A percentile compares a stretch with the other conserved stretches of the same genome.
phyloP scores from a whole-genome alignment of 2,888 invertebrate genomes.

The Drosophila longiperda region DNA sequence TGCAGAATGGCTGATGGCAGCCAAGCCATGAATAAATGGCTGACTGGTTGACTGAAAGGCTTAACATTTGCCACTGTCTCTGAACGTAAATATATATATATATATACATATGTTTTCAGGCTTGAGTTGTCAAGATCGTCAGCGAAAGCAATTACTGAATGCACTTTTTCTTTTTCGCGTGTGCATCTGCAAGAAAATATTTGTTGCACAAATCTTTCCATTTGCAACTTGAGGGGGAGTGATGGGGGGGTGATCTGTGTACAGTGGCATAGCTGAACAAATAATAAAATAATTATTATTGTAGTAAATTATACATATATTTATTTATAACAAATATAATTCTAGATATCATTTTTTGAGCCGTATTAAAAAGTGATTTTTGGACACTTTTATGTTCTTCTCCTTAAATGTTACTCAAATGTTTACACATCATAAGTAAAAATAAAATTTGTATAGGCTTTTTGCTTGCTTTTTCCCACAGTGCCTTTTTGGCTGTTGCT shows the following conservation, averaged over 20 bases:
- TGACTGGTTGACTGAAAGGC: slow-evolving; percentile 53
- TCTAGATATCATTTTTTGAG: background rate
- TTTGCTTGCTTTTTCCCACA: background rate
- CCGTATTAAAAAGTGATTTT: background rate
- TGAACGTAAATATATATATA: background rate
- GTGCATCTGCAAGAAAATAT: slow-evolving; percentile 43
- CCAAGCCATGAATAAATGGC: slow-evolving; percentile 49
- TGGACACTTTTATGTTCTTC: background rate
- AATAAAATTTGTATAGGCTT: background rate
- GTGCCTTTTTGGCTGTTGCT: slow-evolving; percentile 13
- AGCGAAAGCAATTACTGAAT: slow-evolving; percentile 32
- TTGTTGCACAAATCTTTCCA: slow-evolving; percentile 3
- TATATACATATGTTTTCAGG: background rate
- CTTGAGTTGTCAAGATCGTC: slow-evolving; percentile 24
- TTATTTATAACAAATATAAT: background rate
- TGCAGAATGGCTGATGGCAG: slow-evolving; percentile 29
- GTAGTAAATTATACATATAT: background rate
- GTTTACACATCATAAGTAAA: background rate
- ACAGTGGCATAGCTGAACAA: background rate
- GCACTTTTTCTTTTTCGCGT: slow-evolving; percentile 48
- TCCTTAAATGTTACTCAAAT: background rate
- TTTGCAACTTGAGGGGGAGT: no score
- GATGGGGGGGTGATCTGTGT: no score
- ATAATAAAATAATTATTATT: background rate
- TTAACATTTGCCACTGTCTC: slow-evolving; percentile 8